phyloP scores from a whole-genome alignment of 2,888 invertebrate genomes.

The Ichneumoninae sp. region DNA sequence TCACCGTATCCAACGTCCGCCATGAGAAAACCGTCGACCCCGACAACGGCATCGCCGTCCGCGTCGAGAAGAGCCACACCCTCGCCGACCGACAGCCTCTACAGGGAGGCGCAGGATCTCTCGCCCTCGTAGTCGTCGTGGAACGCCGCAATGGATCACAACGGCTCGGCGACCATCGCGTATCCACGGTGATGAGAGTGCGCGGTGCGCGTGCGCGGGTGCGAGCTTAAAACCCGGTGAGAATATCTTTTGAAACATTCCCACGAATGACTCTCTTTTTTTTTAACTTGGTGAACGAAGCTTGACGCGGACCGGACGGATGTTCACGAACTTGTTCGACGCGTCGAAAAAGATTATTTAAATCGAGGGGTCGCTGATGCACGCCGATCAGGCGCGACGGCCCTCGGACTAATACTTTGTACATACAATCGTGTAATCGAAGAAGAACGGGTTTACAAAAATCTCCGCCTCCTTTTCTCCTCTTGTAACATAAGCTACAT shows the following conservation, averaged over 20 bases:
- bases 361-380: neutral
- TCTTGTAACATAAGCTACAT: constrained; percentile 42
- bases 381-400: neutral
- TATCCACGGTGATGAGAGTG: constrained; percentile 25
- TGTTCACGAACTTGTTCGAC: constrained; percentile 23
- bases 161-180: constrained; percentile 31
- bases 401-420: constrained; percentile 44
- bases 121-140: constrained; percentile 81
- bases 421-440: constrained; percentile 58
- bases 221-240: constrained; percentile 35
- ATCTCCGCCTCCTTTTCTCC: constrained; percentile 31
- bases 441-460: constrained; percentile 59
- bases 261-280: constrained; percentile 32
- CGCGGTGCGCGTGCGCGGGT: neutral
- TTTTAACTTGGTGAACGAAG: neutral
- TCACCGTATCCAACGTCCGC: constrained; percentile 82
- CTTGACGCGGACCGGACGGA: neutral
- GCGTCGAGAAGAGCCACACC: constrained; percentile 80
- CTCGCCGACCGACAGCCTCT: constrained; percentile 82
- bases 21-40: constrained; percentile 77
- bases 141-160: constrained; percentile 35
- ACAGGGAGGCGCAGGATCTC: constrained; percentile 81
- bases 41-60: constrained; percentile 78
- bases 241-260: constrained; percentile 63
- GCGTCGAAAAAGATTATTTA: neutral